Evolutionary conservation across 2,888 invertebrate genomes (phyloP).

Genomic region (Odontocerum albicorne): DNA sequence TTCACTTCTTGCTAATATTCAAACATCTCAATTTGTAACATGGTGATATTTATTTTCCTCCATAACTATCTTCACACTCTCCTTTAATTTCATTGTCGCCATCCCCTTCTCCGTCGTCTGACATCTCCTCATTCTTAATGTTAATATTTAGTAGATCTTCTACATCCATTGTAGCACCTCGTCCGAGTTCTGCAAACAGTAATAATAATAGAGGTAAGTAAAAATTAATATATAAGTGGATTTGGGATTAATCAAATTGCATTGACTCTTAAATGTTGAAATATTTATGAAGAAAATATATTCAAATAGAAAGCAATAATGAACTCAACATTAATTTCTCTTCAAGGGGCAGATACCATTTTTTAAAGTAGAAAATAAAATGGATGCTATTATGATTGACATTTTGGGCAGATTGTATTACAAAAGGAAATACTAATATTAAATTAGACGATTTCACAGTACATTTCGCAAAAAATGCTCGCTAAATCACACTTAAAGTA

Average conservation of each 20-base stretch:
- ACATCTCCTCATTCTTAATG: conserved; percentile 42
- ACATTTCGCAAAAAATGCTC: too few relatives aligned
- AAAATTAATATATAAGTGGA: background rate
- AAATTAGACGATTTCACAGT: too few relatives aligned
- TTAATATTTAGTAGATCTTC: conserved; percentile 46
- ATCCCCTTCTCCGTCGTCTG: conserved; percentile 39
- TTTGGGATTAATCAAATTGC: too few relatives aligned
- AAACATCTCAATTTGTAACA: conserved; percentile 1
- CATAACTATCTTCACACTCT: conserved; percentile 49
- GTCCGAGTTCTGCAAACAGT: too few relatives aligned
- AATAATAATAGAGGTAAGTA: background rate
- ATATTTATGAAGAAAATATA: background rate
- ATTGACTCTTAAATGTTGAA: too few relatives aligned
- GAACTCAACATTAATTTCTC: background rate
- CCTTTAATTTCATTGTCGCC: conserved; percentile 46
- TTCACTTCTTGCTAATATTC: conserved; percentile 1
- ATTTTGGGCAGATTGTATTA: too few relatives aligned
- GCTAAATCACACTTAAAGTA: too few relatives aligned
- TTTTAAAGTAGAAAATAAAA: too few relatives aligned
- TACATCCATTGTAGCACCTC: conserved; percentile 46
- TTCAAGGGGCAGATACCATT: too few relatives aligned
- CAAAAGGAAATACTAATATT: too few relatives aligned
- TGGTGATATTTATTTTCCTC: conserved; percentile 43
- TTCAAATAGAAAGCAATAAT: background rate
- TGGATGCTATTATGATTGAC: too few relatives aligned